Evolutionary conservation across 92 coral and sea anemone genomes (phyloP), one percentile per base, ranked within the genome.

Genomic region (Zoanthus solanderi): DNA sequence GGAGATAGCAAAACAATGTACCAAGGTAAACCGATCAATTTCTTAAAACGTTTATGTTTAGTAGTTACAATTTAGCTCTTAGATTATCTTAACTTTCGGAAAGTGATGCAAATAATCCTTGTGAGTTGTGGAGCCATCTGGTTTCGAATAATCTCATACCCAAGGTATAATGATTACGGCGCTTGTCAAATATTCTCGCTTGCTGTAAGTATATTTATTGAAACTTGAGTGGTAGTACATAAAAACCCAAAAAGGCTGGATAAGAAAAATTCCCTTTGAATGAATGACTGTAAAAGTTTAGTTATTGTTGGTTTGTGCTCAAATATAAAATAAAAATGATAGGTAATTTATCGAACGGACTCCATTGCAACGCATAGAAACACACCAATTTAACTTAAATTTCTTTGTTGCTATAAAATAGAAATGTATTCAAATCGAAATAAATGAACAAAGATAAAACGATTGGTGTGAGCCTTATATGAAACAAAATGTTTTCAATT

Each of bases 1-100:
- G 28, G 85, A 12, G 85, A 81, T 42, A 81, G 85, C 15, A 81
- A 67, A 14, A 81, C 75, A 47, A 81, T 81, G 85, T 81, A 66
- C 45, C 75, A 81, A 81, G 85, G 85, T 81, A 53, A 68, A 54
- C 23, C 23, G 23, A 44, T 17, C 28, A 34, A 7, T 17, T 61
- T 28, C 3, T 14, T 13, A 56, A 13, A 11, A 18, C 0, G 9
- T 23, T 29, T 11, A 18, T 7, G 29, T 23, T 9, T 57, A 63
- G 5, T 45, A 4, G 34, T n/a, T 23, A 46, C 14, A 10, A 6
- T 0, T 44, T n/a, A 44, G 4, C 5, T 23, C 75, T 29, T 3
- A 6, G 12, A 23, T 29, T 45, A 66, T 66, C 46, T 66, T 65
- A 18, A 16, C 60, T 48, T 81, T 52, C 17, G 42, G 65, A 81